Evolutionary conservation across 2,113 vertebrate genomes (phyloP).

Genomic region (Chrysochloris asiatica): DNA sequence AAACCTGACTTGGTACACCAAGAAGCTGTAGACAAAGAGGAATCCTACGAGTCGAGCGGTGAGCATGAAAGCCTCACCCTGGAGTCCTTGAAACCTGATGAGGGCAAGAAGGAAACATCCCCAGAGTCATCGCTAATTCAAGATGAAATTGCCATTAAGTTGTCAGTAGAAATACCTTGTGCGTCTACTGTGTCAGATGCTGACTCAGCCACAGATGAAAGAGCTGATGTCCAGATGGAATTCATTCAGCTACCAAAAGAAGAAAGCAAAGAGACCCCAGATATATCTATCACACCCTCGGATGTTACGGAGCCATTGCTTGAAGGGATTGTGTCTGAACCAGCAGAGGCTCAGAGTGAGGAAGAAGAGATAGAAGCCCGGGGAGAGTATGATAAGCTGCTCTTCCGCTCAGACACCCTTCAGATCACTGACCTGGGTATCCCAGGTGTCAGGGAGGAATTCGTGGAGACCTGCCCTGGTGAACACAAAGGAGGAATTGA

Average conservation of each 20-base stretch:
- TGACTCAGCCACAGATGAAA: slow-evolving; percentile 73
- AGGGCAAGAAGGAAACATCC: slow-evolving; percentile 78
- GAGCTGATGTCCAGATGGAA: slow-evolving; percentile 83
- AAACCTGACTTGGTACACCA: slow-evolving; percentile 96
- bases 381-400: slow-evolving; percentile 83
- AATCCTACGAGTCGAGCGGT: slow-evolving; percentile 94
- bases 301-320: slow-evolving; percentile 67
- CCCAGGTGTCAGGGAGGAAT: slow-evolving; percentile 70
- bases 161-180: slow-evolving; percentile 75
- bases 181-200: slow-evolving; percentile 63
- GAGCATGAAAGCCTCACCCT: slow-evolving; percentile 85
- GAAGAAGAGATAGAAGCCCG: slow-evolving; percentile 81
- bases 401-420: slow-evolving; percentile 80
- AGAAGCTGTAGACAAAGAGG: slow-evolving; percentile 97
- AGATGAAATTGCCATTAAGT: slow-evolving; percentile 72
- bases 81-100: slow-evolving; percentile 83
- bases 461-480: slow-evolving; percentile 74
- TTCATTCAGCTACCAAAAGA: slow-evolving; percentile 77
- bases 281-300: slow-evolving; percentile 57
- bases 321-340: slow-evolving; percentile 58
- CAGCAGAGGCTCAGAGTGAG: slow-evolving; percentile 60
- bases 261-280: slow-evolving; percentile 71
- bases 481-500: slow-evolving; percentile 92
- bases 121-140: slow-evolving; percentile 65
- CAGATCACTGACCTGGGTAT: slow-evolving; percentile 76